Percentiles rank a stretch among this genome's conserved stretches.
Evolutionary conservation across 2,888 invertebrate species (phyloP).

Genomic region (Himalopsyche kuldschensis): DNA sequence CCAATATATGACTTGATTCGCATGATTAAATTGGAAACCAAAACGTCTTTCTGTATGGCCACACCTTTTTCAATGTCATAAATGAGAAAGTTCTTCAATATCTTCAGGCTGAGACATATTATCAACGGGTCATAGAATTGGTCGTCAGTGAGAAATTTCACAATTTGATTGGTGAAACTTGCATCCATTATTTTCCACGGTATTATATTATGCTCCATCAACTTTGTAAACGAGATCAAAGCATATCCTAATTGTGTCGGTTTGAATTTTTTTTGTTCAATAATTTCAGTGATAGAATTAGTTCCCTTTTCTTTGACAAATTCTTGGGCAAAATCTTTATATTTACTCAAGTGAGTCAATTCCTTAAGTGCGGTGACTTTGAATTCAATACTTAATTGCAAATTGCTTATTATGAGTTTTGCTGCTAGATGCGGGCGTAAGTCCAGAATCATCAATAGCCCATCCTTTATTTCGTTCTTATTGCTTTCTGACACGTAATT

Average conservation of each 20-base stretch:
- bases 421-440: slow-evolving; percentile 88
- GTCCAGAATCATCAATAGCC: slow-evolving; percentile 82
- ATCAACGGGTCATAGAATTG: slow-evolving; percentile 66
- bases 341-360: slow-evolving; percentile 76
- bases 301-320: slow-evolving; percentile 91
- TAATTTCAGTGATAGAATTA: slow-evolving; percentile 74
- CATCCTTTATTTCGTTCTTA: slow-evolving; percentile 91
- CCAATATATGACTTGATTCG: slow-evolving; percentile 71
- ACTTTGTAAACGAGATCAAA: slow-evolving; percentile 83
- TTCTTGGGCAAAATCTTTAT: slow-evolving; percentile 89
- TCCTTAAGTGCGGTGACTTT: slow-evolving; percentile 73
- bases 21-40: slow-evolving; percentile 80
- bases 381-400: slow-evolving; percentile 71
- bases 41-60: slow-evolving; percentile 85
- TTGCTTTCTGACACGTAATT: slow-evolving; percentile 94
- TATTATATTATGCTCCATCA: slow-evolving; percentile 94
- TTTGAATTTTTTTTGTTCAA: slow-evolving; percentile 73
- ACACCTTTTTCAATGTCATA: slow-evolving; percentile 81
- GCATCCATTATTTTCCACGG: slow-evolving; percentile 91
- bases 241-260: slow-evolving; percentile 74
- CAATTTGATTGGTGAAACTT: slow-evolving; percentile 85
- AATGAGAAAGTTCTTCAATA: slow-evolving; percentile 88
- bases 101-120: slow-evolving; percentile 85
- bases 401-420: slow-evolving; percentile 76
- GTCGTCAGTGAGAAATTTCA: slow-evolving; percentile 74